A percentile compares a stretch with the other conserved stretches of the same genome.
These are phyloP conservation scores for Galeopsomyia nigrocyanea DNA, from an alignment of 2,888 invertebrate genomes.

Conservation along the genomic window DNA sequence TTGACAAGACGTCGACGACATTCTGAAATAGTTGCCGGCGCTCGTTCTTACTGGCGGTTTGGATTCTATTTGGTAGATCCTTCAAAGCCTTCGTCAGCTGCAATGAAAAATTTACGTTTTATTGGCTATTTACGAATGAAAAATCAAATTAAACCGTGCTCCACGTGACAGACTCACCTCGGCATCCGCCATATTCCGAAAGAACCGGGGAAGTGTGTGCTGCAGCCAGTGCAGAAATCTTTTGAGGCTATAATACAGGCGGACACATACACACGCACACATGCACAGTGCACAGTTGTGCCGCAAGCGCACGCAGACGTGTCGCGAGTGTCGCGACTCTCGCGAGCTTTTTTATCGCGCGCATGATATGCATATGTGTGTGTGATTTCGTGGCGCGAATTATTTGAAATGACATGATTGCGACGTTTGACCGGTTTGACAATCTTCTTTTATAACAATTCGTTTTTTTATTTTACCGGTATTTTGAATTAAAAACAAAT, in stretches of 20 bases:
- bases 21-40: slow-evolving; percentile 77
- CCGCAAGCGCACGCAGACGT: too few species aligned
- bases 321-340: too few species aligned
- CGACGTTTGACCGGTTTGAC: too few species aligned
- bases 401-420: too few species aligned
- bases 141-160: slow-evolving; percentile 48
- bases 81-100: slow-evolving; percentile 79
- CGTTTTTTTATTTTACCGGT: too few species aligned
- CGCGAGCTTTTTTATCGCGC: too few species aligned
- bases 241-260: slow-evolving; percentile 3
- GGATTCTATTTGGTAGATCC: slow-evolving; percentile 81
- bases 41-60: slow-evolving; percentile 80
- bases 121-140: slow-evolving; percentile 47
- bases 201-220: slow-evolving; percentile 50
- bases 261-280: neutral
- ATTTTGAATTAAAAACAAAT: too few species aligned
- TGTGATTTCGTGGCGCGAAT: too few species aligned
- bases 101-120: slow-evolving; percentile 51
- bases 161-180: slow-evolving; percentile 75
- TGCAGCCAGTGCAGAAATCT: slow-evolving; percentile 8
- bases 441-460: too few species aligned
- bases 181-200: slow-evolving; percentile 76
- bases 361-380: too few species aligned
- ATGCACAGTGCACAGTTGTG: too few species aligned
- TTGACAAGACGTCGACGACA: slow-evolving; percentile 79